These are phyloP conservation scores for Halcyon leucocephala DNA, from an alignment of 2,797 vertebrate genomes.

Conservation along the genomic window DNA sequence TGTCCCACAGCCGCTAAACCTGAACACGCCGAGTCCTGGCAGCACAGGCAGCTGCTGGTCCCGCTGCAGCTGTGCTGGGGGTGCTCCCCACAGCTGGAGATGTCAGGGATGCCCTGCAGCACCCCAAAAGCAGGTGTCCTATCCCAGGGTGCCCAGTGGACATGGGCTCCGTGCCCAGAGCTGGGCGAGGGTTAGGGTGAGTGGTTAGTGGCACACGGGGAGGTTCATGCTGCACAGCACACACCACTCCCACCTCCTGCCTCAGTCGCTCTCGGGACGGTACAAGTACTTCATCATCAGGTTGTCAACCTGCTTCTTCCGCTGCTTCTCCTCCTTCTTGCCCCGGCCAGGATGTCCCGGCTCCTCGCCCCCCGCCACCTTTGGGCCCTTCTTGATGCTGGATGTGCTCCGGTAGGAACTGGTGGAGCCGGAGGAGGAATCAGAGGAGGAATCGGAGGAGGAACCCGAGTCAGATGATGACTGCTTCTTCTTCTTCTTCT, in stretches of 20 bases:
- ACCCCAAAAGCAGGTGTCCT: background rate
- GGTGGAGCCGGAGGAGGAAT: constrained; percentile 87
- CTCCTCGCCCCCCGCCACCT: constrained; percentile 34
- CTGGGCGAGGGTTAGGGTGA: background rate
- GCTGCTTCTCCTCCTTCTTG: constrained; percentile 90
- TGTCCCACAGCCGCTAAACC: background rate
- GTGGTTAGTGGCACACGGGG: constrained; percentile 83
- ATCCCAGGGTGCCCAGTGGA: background rate
- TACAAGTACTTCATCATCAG: constrained; percentile 99
- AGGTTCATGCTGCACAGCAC: constrained; percentile 75
- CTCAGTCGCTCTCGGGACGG: constrained; percentile 93
- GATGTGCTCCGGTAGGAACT: constrained; percentile 89
- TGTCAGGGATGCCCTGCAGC: background rate
- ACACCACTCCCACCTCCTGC: constrained; percentile 85
- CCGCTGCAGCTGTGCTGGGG: rapidly evolving
- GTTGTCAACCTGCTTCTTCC: constrained; percentile 93
- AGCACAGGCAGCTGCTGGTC: background rate
- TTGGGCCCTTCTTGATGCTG: constrained; percentile 89
- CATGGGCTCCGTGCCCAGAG: background rate
- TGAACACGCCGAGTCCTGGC: background rate
- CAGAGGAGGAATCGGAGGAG: constrained; percentile 80
- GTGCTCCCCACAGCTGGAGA: background rate
- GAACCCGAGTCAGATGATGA: constrained; percentile 68
- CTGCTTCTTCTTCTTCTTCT: constrained; percentile 85
- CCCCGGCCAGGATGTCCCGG: constrained; percentile 25